Evolutionary conservation across 1,140 invertebrate genomes (phyloP), one percentile per base, ranked within the genome.

Genomic region (Drosophila carrolli): DNA sequence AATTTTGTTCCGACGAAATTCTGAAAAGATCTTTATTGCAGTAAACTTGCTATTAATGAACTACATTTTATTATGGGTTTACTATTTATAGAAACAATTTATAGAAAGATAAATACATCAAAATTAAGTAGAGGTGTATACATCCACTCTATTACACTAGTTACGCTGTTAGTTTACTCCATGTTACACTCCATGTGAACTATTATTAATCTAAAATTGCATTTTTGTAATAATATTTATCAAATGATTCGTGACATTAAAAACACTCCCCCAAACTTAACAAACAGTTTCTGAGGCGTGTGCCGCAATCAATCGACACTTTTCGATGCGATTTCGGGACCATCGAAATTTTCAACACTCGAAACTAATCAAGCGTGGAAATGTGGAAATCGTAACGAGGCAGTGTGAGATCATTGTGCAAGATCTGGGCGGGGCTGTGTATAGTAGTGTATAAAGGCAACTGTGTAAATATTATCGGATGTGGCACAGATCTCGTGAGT

Each of bases 331-430:
- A 44, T 13, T 61, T 53, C 58, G 47, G 59, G 35, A 43, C 37
- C 58, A 82, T 79, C 70, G 58, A 83, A 66, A 72, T 60, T 86
- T 86, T 86, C 82, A 86, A 79, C 83, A 88, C 78, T 23, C 56
- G 47, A 47, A 58, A 48, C 75, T 76, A 88, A 86, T 86, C 83
- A 88, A 75, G 83, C 79, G 76, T 88, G 60, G 59, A 88, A 82
- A 81, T 85, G 71, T 53, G 71, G 53, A 68, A 82, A 67, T 68
- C 14, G 58, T 38, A 59, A 56, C 54, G 48, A 62, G 55, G 51
- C 43, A 56, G 9, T 40, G 59, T 56, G 67, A 48, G 51, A 57
- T 67, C 48, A 63, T 82, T 78, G 65, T 46, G 65, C 66, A 81
- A 84, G 72, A 73, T 56, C 53, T 44, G 44, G 46, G 54, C 11